Evolutionary conservation across 2,113 vertebrate genomes (phyloP), one percentile per base, ranked within the genome.

Genomic region (Apodemus sylvaticus): DNA sequence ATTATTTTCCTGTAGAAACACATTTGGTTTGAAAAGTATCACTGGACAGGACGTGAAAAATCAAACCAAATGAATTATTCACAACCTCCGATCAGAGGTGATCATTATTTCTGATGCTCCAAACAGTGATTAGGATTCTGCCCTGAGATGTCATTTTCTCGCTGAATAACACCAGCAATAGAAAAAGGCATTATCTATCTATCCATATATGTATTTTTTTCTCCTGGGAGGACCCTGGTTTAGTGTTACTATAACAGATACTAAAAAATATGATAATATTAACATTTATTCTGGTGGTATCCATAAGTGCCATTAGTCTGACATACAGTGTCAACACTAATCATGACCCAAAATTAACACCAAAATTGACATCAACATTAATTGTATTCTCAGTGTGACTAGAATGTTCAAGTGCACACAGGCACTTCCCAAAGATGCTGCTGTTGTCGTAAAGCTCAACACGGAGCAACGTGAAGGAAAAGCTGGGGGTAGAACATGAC

Each of bases 1-100:
- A 98, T 99, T 99, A 98, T 99, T 99, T 98, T 99, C 98, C 98
- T 98, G 98, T 98, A 98, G 98, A 98, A 99, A 98, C 98, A 98
- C 98, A 98, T 98, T 98, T 98, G 98, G 98, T 97, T 98, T 98
- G 98, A 98, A 98, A 99, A 98, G 98, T 98, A 99, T 98, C 98
- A 98, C 98, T 96, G 98, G 98, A 98, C 98, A 98, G 97, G 97
- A 98, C 93, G 96, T 97, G 98, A 94, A 98, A 98, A 98, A 98
- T 98, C 98, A 98, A 98, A 98, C 93, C 95, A 6, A 98, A 98
- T 98, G 98, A 98, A 98, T 99, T 98, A 99, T 99, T 99, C 98
- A 99, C 98, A 95, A 97, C 98, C 98, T 94, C 98, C 89, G 98
- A 98, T 98, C 98, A 99, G 98, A 98, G 98, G 98, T 96, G 98